phyloP scores from a whole-genome alignment of 1,140 invertebrate species.

The Papilio dardanus region DNA sequence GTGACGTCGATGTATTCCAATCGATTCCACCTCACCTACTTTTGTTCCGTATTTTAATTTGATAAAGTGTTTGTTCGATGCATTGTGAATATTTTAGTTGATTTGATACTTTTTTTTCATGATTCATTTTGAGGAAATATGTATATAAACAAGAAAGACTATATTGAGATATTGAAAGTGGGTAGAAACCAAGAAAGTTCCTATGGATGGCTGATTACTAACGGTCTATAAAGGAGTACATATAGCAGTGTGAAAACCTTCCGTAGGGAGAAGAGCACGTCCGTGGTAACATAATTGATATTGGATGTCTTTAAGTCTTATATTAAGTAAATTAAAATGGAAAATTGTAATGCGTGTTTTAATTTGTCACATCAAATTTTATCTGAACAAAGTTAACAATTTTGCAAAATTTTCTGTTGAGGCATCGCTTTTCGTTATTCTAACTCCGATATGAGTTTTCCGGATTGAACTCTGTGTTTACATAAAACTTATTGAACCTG shows the following conservation, averaged over 20 bases:
- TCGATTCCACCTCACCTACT: conserved; percentile 27
- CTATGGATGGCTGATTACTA: not conserved
- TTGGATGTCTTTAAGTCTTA: not conserved
- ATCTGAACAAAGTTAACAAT: conserved; percentile 12
- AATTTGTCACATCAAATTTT: not conserved
- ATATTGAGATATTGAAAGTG: not conserved
- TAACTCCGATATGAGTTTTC: conserved; percentile 33
- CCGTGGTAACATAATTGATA: not conserved
- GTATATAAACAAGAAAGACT: not conserved
- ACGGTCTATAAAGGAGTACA: not conserved
- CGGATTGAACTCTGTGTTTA: conserved; percentile 35
- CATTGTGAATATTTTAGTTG: not conserved
- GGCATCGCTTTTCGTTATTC: conserved; percentile 36
- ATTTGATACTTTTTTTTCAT: not conserved
- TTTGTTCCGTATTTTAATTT: not conserved
- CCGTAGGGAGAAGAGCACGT: not conserved
- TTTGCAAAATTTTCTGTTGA: conserved; percentile 20
- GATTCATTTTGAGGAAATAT: not conserved
- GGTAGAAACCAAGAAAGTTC: not conserved
- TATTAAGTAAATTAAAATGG: not conserved
- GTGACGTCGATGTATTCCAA: conserved; percentile 42
- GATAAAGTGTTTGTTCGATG: not conserved
- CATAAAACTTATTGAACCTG: conserved; percentile 43
- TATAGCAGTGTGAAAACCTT: not conserved
- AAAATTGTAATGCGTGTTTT: not conserved